phyloP scores from a whole-genome alignment of 2,888 invertebrate genomes.

The Yponomeuta sedellus region DNA sequence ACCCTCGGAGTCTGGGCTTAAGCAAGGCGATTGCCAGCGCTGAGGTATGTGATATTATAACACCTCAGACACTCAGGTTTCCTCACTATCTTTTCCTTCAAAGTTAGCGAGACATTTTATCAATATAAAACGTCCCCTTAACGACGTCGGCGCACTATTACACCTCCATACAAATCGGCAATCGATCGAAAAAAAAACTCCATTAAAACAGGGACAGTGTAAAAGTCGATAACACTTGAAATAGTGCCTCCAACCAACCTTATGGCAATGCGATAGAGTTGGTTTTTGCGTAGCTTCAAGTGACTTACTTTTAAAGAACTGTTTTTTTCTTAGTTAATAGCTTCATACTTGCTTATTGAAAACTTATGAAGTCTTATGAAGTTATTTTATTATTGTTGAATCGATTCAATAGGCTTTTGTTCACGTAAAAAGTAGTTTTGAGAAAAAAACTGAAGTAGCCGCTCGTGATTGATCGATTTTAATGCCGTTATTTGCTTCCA shows the following conservation, averaged over 20 bases:
- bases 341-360: conserved; percentile 34
- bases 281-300: not conserved
- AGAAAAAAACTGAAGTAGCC: not conserved
- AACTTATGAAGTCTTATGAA: conserved; percentile 19
- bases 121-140: conserved; percentile 30
- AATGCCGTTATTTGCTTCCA: not conserved
- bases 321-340: conserved; percentile 33
- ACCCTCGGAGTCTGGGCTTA: too few species aligned
- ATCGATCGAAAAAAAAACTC: conserved; percentile 43
- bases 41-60: too few species aligned
- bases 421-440: not conserved
- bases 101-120: not conserved
- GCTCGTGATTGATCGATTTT: not conserved
- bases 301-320: not conserved
- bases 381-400: conserved; percentile 9
- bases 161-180: conserved; percentile 33
- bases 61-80: too few species aligned
- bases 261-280: not conserved
- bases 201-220: conserved; percentile 36
- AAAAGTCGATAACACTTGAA: not conserved
- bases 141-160: conserved; percentile 32
- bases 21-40: too few species aligned
- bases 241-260: not conserved
- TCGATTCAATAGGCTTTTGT: not conserved
- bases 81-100: too few species aligned